Evolutionary conservation across 1,140 invertebrate species (phyloP), one percentile per base, ranked within the genome.

Genomic region (Drosophila varians): DNA sequence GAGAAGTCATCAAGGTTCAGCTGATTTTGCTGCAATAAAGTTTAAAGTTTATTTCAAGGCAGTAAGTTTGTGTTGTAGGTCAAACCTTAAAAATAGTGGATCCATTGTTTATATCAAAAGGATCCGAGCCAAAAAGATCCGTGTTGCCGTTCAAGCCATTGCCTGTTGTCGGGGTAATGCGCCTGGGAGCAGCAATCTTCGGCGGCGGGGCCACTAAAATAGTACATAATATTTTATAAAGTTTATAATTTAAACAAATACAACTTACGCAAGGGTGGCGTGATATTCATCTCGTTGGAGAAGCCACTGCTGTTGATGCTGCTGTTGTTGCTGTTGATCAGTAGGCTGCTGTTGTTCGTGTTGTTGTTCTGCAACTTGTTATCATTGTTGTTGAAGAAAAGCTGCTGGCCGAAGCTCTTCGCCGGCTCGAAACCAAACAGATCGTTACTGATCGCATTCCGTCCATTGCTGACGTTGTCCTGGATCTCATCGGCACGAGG

Each of bases 151-250:
- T 93, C 54, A 91, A 91, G 92, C 91, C 92, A 49, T 71, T 77
- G 51, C 64, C 74, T 25, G 55, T 87, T 25, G 70, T 73, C 57
- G 90, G 86, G 45, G 47, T 90, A 21, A 58, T 76, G 31, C 88
- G 89, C 49, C 90, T 91, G 52, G 92, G 91, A 64, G 90, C 91
- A 65, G 92, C 93, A 8, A 94, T 93, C 91, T 96, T 96, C 60
- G 95, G 95, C 66, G 96, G 96, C 69, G 96, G 96, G 7, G 95
- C 95, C 92, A 96, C 95, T 96, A 88, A 4, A 4, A 57, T 48
- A 58, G 31, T 2, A 31, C 23, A 11, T 12, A 40, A 36, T 38
- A 8, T 25, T 25, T 23, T n/a, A 42, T 9, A 4, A 3, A 3
- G 1, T 6, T 3, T 6, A 16, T 2, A 14, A 11, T 31, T 31